Evolutionary conservation across 2,113 vertebrate species (phyloP), one percentile per base, ranked within the genome.

Genomic region (Xenopus laevis): DNA sequence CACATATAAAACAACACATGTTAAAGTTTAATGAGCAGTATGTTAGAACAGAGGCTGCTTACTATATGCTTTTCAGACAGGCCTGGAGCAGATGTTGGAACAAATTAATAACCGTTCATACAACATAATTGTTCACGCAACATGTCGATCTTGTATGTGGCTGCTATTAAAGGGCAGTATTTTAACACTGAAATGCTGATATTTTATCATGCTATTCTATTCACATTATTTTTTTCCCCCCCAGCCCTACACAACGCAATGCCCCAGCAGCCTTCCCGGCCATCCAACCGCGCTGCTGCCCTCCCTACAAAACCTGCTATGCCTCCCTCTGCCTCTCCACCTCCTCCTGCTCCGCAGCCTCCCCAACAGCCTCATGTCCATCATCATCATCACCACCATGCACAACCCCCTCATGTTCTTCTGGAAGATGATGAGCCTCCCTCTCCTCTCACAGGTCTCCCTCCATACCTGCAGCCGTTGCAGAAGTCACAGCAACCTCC

Each of bases 181-280:
- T 27, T 27, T 40, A 40, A 9, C 33, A 40, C 8, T 50, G 47
- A 27, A 27, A 27, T 27, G 23, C 23, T 27, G 1, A 4, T 27
- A 27, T 27, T 27, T 27, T 27, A 27, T 27, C 23, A 27, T 40
- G 6, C 5, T 40, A 40, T 40, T 40, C 8, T 40, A 40, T 40
- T 40, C 33, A 40, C 33, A 1, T 27, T 27, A 33, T 50, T 65
- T 3, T 65, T 65, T 47, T 57, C 85, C 74, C 68, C 1, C 82
- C 47, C 10, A 97, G 95, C 95, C 85, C 90, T 98, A 85, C 95
- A 98, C 91, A 96, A 92, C 65, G 92, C 95, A 72, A 86, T 98
- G 91, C 95, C 95, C 83, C 95, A 97, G 87, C 96, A 98, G 85
- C 96, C 96, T 57, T 97, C 96, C 0, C 87, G 96, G 80, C 95